These are phyloP conservation scores for Dipus sagitta DNA, from an alignment of 2,797 vertebrate genomes.

Conservation along the genomic window DNA sequence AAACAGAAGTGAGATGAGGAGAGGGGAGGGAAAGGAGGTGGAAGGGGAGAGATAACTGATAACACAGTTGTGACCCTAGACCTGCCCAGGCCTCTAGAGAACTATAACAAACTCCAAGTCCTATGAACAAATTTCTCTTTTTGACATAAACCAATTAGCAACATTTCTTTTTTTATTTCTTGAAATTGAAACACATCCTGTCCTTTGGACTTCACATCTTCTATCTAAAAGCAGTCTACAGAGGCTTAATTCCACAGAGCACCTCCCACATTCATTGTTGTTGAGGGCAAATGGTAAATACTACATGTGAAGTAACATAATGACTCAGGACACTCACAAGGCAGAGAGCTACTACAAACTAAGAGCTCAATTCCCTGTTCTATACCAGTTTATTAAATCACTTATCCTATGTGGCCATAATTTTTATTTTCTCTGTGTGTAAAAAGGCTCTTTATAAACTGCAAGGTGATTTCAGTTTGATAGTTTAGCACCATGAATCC, in stretches of 20 bases:
- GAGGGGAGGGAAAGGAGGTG: neutral
- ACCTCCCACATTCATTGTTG: neutral
- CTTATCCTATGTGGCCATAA: neutral
- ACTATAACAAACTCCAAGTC: neutral
- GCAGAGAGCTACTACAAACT: conserved; percentile 3
- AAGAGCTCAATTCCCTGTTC: neutral
- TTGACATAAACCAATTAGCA: neutral
- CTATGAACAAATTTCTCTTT: neutral
- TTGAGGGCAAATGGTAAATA: conserved; percentile 25
- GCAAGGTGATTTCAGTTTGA: conserved; percentile 23
- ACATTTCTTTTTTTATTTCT: neutral
- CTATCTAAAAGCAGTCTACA: neutral
- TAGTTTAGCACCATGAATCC: conserved; percentile 44
- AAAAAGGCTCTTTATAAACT: conserved; percentile 38
- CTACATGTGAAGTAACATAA: neutral
- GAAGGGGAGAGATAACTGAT: neutral
- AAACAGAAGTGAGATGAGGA: neutral
- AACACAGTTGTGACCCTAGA: conserved; percentile 6
- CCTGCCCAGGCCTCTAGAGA: neutral
- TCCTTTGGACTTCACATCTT: neutral
- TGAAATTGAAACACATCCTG: neutral
- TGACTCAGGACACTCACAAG: conserved; percentile 46
- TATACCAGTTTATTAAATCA: conserved; percentile 17
- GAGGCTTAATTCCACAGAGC: neutral
- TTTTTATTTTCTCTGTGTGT: conserved; percentile 47